Percentiles rank a stretch among this genome's conserved stretches.
phyloP scores from a whole-genome alignment of 1,140 invertebrate species.

The Hydropsyche tenuis region DNA sequence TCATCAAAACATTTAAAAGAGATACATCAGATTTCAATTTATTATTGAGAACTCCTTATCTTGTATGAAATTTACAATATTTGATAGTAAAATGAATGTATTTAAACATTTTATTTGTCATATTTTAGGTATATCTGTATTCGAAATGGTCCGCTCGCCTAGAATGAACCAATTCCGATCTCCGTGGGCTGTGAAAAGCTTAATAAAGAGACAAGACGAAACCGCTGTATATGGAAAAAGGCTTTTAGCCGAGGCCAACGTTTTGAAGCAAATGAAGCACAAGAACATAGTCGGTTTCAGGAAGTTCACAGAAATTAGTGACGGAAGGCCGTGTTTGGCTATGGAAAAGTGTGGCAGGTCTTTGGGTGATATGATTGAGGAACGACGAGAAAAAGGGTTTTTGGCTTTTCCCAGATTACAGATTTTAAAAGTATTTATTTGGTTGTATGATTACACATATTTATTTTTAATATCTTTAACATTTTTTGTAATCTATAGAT shows the following conservation, averaged over 20 bases:
- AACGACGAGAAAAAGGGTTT: conserved; percentile 64
- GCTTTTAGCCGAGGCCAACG: conserved; percentile 73
- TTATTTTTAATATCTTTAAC: not conserved
- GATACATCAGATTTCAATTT: too few species aligned
- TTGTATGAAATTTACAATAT: too few species aligned
- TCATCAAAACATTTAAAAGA: too few species aligned
- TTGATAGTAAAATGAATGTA: too few species aligned
- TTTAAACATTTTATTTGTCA: conserved; percentile 48
- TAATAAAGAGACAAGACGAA: conserved; percentile 55
- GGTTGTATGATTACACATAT: not conserved
- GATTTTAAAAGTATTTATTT: conserved; percentile 63
- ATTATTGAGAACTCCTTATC: too few species aligned
- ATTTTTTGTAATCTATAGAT: conserved; percentile 54
- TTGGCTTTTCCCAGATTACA: conserved; percentile 68
- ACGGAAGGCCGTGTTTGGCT: conserved; percentile 71
- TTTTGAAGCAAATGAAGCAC: conserved; percentile 75
- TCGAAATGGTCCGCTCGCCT: conserved; percentile 75
- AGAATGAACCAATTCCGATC: conserved; percentile 69
- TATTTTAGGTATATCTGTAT: conserved; percentile 75
- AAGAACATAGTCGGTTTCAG: conserved; percentile 86
- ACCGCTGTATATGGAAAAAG: conserved; percentile 61
- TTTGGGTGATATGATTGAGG: conserved; percentile 76
- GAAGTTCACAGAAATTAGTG: conserved; percentile 67
- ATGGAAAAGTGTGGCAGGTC: conserved; percentile 74
- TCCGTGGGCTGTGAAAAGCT: conserved; percentile 83